These are phyloP conservation scores for Callospermophilus lateralis DNA, from an alignment of 2,113 vertebrate genomes.

Conservation along the genomic window DNA sequence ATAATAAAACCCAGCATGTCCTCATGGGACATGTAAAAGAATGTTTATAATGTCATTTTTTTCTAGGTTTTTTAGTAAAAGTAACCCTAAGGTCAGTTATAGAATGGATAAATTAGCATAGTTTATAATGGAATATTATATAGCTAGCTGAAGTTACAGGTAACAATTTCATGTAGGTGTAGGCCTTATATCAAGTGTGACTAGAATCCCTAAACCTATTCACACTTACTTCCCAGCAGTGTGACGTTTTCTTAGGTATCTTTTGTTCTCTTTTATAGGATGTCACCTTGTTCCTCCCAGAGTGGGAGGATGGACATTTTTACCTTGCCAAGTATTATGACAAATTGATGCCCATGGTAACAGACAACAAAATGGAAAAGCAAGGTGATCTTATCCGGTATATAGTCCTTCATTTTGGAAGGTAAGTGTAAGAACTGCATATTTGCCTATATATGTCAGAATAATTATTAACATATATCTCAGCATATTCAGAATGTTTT, in stretches of 20 bases:
- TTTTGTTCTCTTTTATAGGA: conserved; percentile 89
- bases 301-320: conserved; percentile 99
- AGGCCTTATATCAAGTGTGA: neutral
- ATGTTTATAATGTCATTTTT: conserved; percentile 24
- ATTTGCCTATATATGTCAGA: neutral
- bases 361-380: conserved; percentile 99
- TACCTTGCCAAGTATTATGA: conserved; percentile 99
- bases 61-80: neutral
- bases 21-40: neutral
- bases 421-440: conserved; percentile 85
- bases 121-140: neutral
- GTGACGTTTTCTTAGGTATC: neutral
- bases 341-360: conserved; percentile 99
- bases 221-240: neutral
- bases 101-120: neutral
- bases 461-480: conserved; percentile 6
- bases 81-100: neutral
- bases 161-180: neutral
- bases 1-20: neutral
- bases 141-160: neutral
- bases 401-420: conserved; percentile 97
- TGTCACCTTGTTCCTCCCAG: conserved; percentile 95
- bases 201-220: neutral
- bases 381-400: conserved; percentile 98
- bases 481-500: neutral